These are phyloP conservation scores for Conger conger DNA, from an alignment of 2,113 vertebrate species.

Conservation along the genomic window DNA sequence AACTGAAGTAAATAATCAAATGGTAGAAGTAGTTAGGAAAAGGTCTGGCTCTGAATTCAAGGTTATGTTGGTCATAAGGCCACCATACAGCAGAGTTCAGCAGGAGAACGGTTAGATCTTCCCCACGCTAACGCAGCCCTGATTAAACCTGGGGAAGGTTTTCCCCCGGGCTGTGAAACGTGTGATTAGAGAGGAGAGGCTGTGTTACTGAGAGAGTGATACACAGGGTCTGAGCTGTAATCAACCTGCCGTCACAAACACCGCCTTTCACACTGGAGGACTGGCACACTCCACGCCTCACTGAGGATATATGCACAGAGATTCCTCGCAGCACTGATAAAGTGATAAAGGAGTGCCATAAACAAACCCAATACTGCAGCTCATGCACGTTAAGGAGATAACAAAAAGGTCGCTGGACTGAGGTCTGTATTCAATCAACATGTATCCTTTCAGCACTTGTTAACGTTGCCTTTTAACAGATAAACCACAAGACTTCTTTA, in stretches of 20 bases:
- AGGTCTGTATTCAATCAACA: too few species aligned
- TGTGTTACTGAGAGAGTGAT: neutral
- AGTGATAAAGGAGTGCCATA: too few species aligned
- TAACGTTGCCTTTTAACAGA: too few species aligned
- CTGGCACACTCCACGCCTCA: neutral
- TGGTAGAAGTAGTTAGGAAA: neutral
- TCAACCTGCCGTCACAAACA: neutral
- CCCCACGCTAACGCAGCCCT: neutral
- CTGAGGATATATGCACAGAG: neutral
- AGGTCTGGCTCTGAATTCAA: too few species aligned
- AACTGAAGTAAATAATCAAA: neutral
- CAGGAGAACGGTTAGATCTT: neutral
- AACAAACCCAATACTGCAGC: neutral
- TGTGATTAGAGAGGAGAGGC: slow-evolving; percentile 7
- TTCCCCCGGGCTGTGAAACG: neutral
- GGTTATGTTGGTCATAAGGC: neutral
- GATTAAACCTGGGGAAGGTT: neutral
- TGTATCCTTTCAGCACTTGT: too few species aligned
- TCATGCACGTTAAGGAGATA: neutral
- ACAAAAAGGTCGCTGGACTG: neutral
- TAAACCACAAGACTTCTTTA: too few species aligned
- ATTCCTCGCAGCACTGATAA: neutral
- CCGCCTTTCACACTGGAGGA: neutral
- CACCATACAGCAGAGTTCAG: neutral
- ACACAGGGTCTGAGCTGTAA: neutral